phyloP scores from a whole-genome alignment of 2,113 vertebrate genomes.

The Naja naja region DNA sequence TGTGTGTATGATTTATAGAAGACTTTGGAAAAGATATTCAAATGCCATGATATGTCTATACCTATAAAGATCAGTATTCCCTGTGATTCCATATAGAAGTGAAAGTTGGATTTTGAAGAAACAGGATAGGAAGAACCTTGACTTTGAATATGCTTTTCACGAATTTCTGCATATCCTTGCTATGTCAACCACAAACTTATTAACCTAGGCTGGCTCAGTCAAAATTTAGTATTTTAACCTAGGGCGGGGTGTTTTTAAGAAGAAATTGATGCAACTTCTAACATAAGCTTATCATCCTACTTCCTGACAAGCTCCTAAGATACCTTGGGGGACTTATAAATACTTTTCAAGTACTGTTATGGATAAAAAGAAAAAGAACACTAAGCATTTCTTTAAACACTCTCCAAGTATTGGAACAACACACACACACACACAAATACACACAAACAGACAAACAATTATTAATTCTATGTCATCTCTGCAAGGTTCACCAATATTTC shows the following conservation, averaged over 20 bases:
- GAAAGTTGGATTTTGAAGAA: neutral
- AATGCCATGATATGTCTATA: neutral
- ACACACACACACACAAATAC: neutral
- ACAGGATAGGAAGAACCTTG: neutral
- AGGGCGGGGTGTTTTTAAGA: neutral
- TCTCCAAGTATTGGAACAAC: neutral
- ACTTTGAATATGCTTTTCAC: neutral
- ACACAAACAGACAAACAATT: neutral
- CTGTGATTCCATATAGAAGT: neutral
- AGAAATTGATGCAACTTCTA: neutral
- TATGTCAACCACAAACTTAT: neutral
- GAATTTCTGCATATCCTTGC: neutral
- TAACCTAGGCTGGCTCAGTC: neutral
- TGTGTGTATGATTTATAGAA: neutral
- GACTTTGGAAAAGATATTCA: neutral
- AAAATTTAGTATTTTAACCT: neutral
- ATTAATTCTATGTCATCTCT: neutral
- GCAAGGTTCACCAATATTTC: neutral
- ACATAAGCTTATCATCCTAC: neutral
- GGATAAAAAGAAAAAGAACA: neutral
- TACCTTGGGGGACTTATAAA: neutral
- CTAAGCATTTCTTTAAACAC: neutral
- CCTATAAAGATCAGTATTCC: neutral
- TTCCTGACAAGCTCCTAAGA: neutral
- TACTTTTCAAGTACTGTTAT: neutral